These are phyloP conservation scores for Drosophila sordidapex DNA, from an alignment of 2,888 invertebrate genomes.

Conservation along the genomic window DNA sequence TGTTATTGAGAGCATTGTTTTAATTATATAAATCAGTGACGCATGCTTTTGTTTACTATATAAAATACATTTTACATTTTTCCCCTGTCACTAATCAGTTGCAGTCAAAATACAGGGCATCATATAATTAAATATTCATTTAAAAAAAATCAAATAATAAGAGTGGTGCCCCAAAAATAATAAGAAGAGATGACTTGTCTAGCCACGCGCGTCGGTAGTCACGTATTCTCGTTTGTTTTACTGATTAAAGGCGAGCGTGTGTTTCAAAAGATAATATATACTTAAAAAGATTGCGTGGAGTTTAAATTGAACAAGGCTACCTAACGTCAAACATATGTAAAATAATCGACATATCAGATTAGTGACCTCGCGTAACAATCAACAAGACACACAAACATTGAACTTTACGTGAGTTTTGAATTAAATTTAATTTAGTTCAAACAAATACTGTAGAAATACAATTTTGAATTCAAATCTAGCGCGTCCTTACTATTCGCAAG, in stretches of 20 bases:
- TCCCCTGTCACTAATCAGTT: background rate
- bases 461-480: slow-evolving; percentile 29
- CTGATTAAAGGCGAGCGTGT: slow-evolving; percentile 52
- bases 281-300: slow-evolving; percentile 26
- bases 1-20: slow-evolving; percentile 42
- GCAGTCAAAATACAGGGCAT: background rate
- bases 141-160: slow-evolving; percentile 11
- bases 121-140: background rate
- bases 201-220: slow-evolving; percentile 59
- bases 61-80: slow-evolving; percentile 16
- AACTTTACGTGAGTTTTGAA: background rate
- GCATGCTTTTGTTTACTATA: slow-evolving; percentile 42
- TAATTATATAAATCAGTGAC: slow-evolving; percentile 49
- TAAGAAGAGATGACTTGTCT: slow-evolving; percentile 30
- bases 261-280: slow-evolving; percentile 12
- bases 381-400: background rate
- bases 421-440: background rate
- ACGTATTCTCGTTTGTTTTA: slow-evolving; percentile 39
- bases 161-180: slow-evolving; percentile 38
- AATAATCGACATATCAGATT: background rate
- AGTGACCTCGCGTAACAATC: background rate
- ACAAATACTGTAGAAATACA: background rate
- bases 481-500: background rate
- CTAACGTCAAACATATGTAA: background rate
- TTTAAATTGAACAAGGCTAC: slow-evolving; percentile 29